Evolutionary conservation across 2,797 vertebrate genomes (phyloP).

Genomic region (Rachycentron canadum): DNA sequence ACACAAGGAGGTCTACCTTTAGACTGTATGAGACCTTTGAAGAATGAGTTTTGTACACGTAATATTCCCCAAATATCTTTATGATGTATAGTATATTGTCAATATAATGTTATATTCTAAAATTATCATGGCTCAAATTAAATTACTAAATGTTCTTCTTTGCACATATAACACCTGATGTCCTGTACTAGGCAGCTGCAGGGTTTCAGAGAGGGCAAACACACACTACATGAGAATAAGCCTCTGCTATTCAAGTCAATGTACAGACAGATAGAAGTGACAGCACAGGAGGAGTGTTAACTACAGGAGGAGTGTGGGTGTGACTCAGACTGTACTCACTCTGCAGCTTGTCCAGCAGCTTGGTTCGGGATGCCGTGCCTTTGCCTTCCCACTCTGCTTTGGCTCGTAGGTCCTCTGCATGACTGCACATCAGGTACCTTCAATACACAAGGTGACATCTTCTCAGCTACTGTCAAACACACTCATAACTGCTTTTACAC

Average conservation of each 20-base stretch:
- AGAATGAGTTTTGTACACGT: neutral
- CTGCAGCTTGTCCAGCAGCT: slow-evolving; percentile 97
- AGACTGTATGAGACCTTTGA: too few species aligned
- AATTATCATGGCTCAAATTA: neutral
- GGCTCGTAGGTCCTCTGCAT: slow-evolving; percentile 94
- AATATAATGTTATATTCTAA: too few species aligned
- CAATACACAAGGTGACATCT: slow-evolving; percentile 36
- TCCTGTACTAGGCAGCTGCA: neutral
- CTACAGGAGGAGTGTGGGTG: neutral
- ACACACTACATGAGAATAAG: neutral
- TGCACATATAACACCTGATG: neutral
- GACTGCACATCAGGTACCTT: slow-evolving; percentile 99
- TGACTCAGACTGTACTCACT: slow-evolving; percentile 86
- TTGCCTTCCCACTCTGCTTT: slow-evolving; percentile 99
- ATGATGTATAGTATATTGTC: neutral
- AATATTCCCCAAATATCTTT: neutral
- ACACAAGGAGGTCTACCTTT: too few species aligned
- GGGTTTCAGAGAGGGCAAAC: neutral
- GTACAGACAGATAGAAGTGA: neutral
- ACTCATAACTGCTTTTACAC: neutral
- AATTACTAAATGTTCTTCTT: neutral
- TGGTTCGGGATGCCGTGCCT: slow-evolving; percentile 92
- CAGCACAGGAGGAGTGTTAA: neutral
- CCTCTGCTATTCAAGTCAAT: neutral
- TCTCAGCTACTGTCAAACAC: neutral